Conservation (phyloP, 2,888 invertebrate species). For the Nephrotoma flavescens region DNA sequence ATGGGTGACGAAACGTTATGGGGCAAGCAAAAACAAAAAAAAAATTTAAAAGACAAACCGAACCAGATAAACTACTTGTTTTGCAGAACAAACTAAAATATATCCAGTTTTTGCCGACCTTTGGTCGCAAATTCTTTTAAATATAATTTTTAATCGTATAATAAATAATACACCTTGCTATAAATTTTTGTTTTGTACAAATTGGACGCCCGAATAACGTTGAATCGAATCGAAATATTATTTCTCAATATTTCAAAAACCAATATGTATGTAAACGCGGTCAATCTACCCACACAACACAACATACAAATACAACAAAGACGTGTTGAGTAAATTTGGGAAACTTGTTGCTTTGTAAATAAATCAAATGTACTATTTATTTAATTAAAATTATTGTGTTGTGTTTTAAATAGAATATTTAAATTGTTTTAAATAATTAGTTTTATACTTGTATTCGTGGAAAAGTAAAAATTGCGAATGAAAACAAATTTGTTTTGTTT, state of each 20-base stretch:
- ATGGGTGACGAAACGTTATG: neutral
- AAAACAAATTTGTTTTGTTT: neutral
- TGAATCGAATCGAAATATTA: neutral
- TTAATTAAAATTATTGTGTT: neutral
- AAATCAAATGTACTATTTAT: neutral
- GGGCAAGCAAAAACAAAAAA: neutral
- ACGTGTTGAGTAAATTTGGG: neutral
- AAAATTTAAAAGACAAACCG: neutral
- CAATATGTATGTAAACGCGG: neutral
- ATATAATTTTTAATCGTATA: neutral
- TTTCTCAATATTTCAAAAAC: neutral
- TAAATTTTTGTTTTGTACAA: neutral
- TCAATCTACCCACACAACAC: neutral
- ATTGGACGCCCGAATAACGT: neutral
- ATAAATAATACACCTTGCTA: neutral
- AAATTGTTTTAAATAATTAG: neutral
- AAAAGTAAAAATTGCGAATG: neutral
- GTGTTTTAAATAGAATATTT: neutral
- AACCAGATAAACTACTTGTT: neutral
- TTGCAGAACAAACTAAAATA: neutral
- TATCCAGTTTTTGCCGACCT: neutral
- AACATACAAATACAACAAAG: neutral
- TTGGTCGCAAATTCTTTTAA: neutral
- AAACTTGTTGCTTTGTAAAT: neutral
- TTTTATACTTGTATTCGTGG: neutral